Evolutionary conservation across 2,888 invertebrate species (phyloP).

Genomic region (Drosophila leonis): DNA sequence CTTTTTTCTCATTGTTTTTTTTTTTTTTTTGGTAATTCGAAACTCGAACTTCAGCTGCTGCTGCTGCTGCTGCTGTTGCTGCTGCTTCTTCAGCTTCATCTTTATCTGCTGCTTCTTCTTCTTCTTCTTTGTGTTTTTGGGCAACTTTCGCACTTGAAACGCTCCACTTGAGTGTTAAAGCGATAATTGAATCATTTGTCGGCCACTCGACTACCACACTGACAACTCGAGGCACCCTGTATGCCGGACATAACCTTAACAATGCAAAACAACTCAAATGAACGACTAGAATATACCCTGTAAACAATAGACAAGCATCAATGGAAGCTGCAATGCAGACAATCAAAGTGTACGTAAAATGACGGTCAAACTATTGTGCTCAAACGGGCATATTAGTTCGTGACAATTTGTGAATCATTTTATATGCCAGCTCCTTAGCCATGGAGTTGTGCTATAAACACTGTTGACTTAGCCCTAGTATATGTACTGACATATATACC

Average conservation of each 20-base stretch:
- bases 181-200: constrained; percentile 74
- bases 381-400: not conserved
- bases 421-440: not conserved
- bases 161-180: constrained; percentile 51
- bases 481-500: not conserved
- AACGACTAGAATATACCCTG: not conserved
- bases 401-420: not conserved
- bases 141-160: constrained; percentile 74
- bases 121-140: constrained; percentile 47
- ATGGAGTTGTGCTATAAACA: no score
- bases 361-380: not conserved
- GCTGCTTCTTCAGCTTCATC: constrained; percentile 1
- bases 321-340: not conserved
- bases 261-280: no score
- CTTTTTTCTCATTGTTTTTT: not conserved
- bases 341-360: not conserved
- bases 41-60: constrained; percentile 34
- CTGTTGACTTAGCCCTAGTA: not conserved
- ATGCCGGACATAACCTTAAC: constrained; percentile 15
- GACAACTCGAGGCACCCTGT: constrained; percentile 55
- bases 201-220: constrained; percentile 64
- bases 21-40: constrained; percentile 29
- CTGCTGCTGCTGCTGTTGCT: constrained; percentile 2
- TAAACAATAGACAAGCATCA: not conserved
- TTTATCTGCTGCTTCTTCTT: not conserved